These are phyloP conservation scores for Anarsia innoxiella DNA, from an alignment of 2,888 invertebrate species.

Conservation along the genomic window DNA sequence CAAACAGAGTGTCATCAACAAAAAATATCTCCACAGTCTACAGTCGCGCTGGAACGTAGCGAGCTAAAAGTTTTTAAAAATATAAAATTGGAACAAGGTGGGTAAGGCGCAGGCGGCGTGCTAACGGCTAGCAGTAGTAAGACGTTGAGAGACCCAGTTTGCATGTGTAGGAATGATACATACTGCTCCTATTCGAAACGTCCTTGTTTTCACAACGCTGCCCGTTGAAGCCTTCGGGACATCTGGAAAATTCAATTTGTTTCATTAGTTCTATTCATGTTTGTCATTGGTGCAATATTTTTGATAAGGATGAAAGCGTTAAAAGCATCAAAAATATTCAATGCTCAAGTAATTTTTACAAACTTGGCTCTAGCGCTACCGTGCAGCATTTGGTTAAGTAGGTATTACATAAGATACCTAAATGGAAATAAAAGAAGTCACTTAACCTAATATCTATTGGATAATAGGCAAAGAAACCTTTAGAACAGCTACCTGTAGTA, in stretches of 20 bases:
- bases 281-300: too few species aligned
- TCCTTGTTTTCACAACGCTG: conserved; percentile 87
- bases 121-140: conserved; percentile 82
- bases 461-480: too few species aligned
- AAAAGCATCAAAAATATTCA: too few species aligned
- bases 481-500: too few species aligned
- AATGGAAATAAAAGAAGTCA: too few species aligned
- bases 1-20: conserved; percentile 16
- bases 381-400: too few species aligned
- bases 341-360: too few species aligned
- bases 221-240: conserved; percentile 86
- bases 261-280: too few species aligned
- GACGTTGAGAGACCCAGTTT: conserved; percentile 85
- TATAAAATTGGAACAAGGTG: conserved; percentile 63
- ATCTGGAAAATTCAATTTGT: conserved; percentile 67
- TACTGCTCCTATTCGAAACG: conserved; percentile 83
- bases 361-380: too few species aligned
- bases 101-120: conserved; percentile 52
- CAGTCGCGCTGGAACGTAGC: conserved; percentile 36
- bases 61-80: conserved; percentile 45
- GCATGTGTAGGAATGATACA: conserved; percentile 86
- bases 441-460: too few species aligned
- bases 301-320: too few species aligned
- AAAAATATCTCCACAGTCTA: conserved; percentile 38
- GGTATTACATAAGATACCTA: too few species aligned